phyloP scores from a whole-genome alignment of 1,140 invertebrate species.

The Ganaspis sp. region DNA sequence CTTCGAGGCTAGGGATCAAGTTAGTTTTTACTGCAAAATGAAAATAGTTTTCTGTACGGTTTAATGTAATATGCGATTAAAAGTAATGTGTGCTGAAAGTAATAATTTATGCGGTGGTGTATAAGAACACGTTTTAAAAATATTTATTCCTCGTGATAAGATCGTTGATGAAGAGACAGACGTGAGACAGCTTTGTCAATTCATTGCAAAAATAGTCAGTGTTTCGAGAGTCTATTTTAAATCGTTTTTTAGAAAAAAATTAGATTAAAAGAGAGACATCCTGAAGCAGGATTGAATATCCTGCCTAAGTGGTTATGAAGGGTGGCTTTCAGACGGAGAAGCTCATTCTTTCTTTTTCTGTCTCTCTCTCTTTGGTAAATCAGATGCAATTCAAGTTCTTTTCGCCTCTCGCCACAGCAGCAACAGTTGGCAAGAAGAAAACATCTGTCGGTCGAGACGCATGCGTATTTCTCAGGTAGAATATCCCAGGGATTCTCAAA shows the following conservation, averaged over 20 bases:
- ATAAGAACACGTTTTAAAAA: too few species aligned
- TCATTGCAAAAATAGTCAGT: not conserved
- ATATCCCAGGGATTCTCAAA: slow-evolving; percentile 70
- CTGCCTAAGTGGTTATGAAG: slow-evolving; percentile 6
- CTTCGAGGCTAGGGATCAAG: too few species aligned
- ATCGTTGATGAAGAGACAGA: too few species aligned
- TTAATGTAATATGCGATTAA: too few species aligned
- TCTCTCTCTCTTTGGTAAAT: slow-evolving; percentile 57
- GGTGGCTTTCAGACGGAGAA: slow-evolving; percentile 11
- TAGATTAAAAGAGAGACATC: slow-evolving; percentile 5
- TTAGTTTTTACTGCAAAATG: too few species aligned
- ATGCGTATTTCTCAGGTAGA: slow-evolving; percentile 65
- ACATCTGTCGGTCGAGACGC: slow-evolving; percentile 69
- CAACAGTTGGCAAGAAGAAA: slow-evolving; percentile 72
- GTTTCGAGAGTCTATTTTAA: not conserved
- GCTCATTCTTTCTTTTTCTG: slow-evolving; percentile 38
- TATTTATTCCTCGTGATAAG: too few species aligned
- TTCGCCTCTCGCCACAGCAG: slow-evolving; percentile 46
- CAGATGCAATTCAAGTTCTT: slow-evolving; percentile 55
- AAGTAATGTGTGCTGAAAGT: too few species aligned
- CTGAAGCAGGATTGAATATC: slow-evolving; percentile 5
- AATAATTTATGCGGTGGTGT: too few species aligned
- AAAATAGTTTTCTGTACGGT: too few species aligned
- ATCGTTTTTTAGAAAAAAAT: not conserved
- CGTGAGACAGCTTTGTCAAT: not conserved